These are phyloP conservation scores for Hozukius guyotensis DNA, from an alignment of 2,797 vertebrate genomes.

Conservation along the genomic window DNA sequence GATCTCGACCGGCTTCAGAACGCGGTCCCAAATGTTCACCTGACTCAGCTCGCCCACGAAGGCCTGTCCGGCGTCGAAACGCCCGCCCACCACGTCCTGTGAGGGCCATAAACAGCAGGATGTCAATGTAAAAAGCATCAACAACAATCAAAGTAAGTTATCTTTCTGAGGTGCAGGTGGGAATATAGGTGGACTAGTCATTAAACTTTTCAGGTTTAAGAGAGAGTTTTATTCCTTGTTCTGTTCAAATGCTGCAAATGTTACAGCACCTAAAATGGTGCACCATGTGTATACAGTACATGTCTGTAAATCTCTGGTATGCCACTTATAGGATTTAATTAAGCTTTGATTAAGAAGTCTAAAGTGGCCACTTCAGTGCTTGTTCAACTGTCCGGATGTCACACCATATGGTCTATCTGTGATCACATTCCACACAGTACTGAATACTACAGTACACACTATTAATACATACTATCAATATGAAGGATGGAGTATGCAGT, in stretches of 20 bases:
- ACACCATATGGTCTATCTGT: background rate
- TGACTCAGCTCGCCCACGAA: conserved; percentile 98
- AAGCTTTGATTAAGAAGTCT: background rate
- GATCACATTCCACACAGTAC: background rate
- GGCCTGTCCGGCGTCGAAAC: conserved; percentile 97
- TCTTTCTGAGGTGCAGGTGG: background rate
- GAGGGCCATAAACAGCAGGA: conserved; percentile 60
- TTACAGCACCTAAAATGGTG: background rate
- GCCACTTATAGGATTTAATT: background rate
- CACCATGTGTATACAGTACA: background rate
- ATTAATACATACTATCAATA: background rate
- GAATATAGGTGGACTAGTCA: background rate
- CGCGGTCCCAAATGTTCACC: conserved; percentile 98
- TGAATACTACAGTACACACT: background rate
- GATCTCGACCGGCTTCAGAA: conserved; percentile 91
- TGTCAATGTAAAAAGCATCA: conserved; percentile 32
- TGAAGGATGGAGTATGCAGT: background rate
- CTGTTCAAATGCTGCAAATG: background rate
- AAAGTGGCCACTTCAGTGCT: background rate
- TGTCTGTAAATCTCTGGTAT: background rate
- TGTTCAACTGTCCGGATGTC: background rate
- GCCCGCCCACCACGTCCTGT: conserved; percentile 95
- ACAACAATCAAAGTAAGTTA: conserved; percentile 34
- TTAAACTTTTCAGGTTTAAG: conserved; percentile 7
- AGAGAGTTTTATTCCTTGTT: background rate